A percentile compares a stretch with the other conserved stretches of the same genome.
phyloP scores from a whole-genome alignment of 2,113 vertebrate species.

The Raphicerus campestris region DNA sequence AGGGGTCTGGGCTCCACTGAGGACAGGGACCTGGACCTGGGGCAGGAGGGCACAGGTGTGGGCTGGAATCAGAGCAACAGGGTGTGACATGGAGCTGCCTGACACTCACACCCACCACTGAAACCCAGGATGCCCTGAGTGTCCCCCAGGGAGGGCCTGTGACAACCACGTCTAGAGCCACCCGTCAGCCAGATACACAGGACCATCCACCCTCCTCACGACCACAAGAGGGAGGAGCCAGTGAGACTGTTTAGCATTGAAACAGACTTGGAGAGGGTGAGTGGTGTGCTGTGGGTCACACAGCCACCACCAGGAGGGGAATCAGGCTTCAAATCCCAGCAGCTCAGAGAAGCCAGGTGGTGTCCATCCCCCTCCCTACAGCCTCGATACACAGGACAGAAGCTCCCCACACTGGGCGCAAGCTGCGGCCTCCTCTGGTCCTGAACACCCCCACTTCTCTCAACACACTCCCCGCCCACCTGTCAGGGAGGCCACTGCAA shows the following conservation, averaged over 20 bases:
- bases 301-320: background rate
- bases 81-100: background rate
- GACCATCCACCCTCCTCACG: background rate
- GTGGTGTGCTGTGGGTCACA: background rate
- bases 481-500: background rate
- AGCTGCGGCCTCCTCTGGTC: background rate
- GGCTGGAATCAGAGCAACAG: background rate
- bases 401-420: background rate
- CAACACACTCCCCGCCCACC: fast-evolving
- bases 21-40: too few species aligned
- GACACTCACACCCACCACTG: background rate
- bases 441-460: background rate
- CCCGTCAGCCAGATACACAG: background rate
- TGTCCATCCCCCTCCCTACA: background rate
- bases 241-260: background rate
- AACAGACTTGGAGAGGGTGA: background rate
- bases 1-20: background rate
- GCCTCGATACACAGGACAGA: background rate
- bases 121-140: background rate
- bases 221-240: background rate
- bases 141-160: background rate
- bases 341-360: background rate
- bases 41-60: fast-evolving
- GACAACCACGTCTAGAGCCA: background rate
- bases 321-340: too few species aligned